Conservation (phyloP, 2,797 vertebrate species). For the Denticeps clupeoides region DNA sequence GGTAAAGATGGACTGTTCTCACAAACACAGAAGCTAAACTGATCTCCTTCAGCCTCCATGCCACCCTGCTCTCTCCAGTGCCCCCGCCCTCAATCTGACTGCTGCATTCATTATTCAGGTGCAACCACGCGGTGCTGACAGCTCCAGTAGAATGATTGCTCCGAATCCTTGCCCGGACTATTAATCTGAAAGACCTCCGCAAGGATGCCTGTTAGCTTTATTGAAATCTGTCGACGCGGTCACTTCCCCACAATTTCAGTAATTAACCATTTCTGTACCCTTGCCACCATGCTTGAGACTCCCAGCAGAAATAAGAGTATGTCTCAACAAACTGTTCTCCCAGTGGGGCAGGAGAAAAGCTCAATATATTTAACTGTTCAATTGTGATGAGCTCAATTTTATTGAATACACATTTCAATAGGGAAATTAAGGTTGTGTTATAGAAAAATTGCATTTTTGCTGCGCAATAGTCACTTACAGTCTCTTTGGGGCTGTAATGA, state of each 20-base stretch:
- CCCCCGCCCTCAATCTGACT: constrained; percentile 10
- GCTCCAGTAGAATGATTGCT: constrained; percentile 24
- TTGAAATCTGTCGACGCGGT: constrained; percentile 30
- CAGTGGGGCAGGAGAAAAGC: too few relatives aligned
- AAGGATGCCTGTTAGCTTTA: constrained; percentile 28
- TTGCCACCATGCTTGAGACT: too few relatives aligned
- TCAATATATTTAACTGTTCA: too few relatives aligned
- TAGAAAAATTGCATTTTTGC: too few relatives aligned
- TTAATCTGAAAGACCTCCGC: constrained; percentile 26
- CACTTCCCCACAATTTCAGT: constrained; percentile 14
- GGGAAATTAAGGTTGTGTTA: too few relatives aligned
- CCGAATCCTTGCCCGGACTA: constrained; percentile 24
- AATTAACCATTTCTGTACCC: constrained; percentile 19
- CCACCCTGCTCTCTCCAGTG: background rate
- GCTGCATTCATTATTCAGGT: constrained; percentile 36
- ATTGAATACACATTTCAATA: background rate
- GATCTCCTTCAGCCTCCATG: background rate
- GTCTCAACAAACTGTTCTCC: too few relatives aligned
- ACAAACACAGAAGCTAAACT: too few relatives aligned
- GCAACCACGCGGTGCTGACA: constrained; percentile 11
- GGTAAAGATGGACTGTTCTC: too few relatives aligned
- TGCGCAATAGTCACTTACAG: background rate
- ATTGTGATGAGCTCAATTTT: background rate
- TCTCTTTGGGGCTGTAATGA: constrained; percentile 1
- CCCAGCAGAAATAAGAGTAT: constrained; percentile 15